A percentile compares a stretch with the other conserved stretches of the same genome.
These are phyloP conservation scores for Melipona quadrifasciata DNA, from an alignment of 1,140 invertebrate genomes.

Conservation along the genomic window DNA sequence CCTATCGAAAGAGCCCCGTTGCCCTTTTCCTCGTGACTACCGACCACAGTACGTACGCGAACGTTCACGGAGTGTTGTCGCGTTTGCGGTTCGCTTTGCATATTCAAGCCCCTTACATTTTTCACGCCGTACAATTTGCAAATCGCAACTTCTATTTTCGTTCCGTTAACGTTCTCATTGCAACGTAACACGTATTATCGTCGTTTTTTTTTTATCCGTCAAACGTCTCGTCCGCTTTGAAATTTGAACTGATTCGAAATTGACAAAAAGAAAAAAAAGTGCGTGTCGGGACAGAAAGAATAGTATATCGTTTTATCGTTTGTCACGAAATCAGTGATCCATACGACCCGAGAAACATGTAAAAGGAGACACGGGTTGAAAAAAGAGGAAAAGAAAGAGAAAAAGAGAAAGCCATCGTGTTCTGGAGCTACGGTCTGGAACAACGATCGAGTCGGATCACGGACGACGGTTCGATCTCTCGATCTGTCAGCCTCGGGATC, in stretches of 20 bases:
- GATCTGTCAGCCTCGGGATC: constrained; percentile 50
- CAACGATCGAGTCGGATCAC: constrained; percentile 31
- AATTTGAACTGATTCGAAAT: constrained; percentile 5
- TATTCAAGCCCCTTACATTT: constrained; percentile 10
- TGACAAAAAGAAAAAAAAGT: background rate
- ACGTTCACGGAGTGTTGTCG: constrained; percentile 72
- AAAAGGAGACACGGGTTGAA: constrained; percentile 36
- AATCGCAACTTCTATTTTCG: background rate
- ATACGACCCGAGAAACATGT: constrained; percentile 49
- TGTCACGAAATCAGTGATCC: constrained; percentile 23
- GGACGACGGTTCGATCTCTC: constrained; percentile 34
- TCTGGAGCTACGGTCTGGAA: background rate
- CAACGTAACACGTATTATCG: background rate
- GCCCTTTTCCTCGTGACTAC: constrained; percentile 80
- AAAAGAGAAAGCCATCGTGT: background rate
- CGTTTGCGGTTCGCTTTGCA: constrained; percentile 42
- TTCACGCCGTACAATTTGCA: background rate
- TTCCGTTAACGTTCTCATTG: background rate
- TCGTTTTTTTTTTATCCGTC: background rate
- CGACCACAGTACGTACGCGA: constrained; percentile 79
- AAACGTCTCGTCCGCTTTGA: background rate
- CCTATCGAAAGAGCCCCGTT: constrained; percentile 71
- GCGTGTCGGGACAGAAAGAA: background rate
- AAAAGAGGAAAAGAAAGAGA: constrained; percentile 11
- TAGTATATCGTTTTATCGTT: background rate